Percentiles rank a stretch among this genome's conserved stretches.
These are phyloP conservation scores for Mnemiopsis leidyi DNA, from an alignment of 37 sponge, comb jelly and placozoan genomes.

Conservation along the genomic window DNA sequence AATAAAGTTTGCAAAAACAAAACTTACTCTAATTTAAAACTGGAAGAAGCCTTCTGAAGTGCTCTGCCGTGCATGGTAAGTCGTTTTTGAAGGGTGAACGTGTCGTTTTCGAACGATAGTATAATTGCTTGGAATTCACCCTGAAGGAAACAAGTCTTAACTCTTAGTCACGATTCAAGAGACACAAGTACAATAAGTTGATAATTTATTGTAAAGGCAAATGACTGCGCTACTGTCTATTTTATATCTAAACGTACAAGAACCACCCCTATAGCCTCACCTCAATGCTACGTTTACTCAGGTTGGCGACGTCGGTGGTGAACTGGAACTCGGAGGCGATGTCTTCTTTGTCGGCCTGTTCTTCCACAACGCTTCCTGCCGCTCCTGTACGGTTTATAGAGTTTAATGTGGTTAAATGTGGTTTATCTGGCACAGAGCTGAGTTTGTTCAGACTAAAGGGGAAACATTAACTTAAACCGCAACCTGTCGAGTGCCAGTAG, in stretches of 20 bases:
- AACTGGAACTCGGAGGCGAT: conserved; percentile 52
- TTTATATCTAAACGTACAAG: too few species aligned
- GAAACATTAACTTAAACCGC: too few species aligned
- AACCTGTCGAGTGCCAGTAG: too few species aligned
- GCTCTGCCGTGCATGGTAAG: conserved; percentile 45
- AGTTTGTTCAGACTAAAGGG: too few species aligned
- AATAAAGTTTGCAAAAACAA: background rate
- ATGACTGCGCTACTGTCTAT: too few species aligned
- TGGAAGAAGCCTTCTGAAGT: conserved; percentile 37
- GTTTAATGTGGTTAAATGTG: too few species aligned
- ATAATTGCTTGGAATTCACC: conserved; percentile 62
- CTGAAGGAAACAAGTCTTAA: too few species aligned
- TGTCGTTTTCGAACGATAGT: conserved; percentile 46
- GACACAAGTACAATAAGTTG: too few species aligned
- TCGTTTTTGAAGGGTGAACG: conserved; percentile 55
- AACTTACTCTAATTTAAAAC: conserved; percentile 36
- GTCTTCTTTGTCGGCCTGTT: conserved; percentile 3
- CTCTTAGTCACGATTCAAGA: too few species aligned
- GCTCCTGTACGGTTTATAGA: too few species aligned
- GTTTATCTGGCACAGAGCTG: too few species aligned
- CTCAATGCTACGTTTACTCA: conserved; percentile 63
- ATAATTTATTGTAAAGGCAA: too few species aligned
- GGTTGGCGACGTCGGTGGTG: conserved; percentile 40
- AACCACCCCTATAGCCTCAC: background rate
- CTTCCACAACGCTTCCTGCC: background rate